Evolutionary conservation across 2,113 vertebrate species (phyloP), one percentile per base, ranked within the genome.

Genomic region (Ibidorhyncha struthersii): DNA sequence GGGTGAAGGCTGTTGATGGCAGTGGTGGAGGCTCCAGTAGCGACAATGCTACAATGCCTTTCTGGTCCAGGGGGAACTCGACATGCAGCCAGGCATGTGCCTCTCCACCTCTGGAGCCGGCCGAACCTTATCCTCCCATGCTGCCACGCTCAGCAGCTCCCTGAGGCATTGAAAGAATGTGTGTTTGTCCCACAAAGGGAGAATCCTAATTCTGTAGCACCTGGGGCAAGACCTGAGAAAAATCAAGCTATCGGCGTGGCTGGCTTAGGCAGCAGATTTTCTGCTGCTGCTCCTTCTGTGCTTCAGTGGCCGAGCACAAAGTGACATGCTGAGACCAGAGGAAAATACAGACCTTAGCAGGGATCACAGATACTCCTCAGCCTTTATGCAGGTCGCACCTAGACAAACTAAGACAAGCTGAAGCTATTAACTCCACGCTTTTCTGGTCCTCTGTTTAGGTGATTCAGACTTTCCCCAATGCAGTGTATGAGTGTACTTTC

Each of bases 11-110:
- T 52, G 3, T 8, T 19, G 15, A 21, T 8, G 49, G 82, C n/a
- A 27, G 7, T 9, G 47, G 8, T 40, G 67, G 56, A 62, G 38
- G 26, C 26, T 66, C 49, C 53, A 43, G 58, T 30, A 63, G 41
- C 0, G 0, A 25, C 29, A 9, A 6, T 16, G 30, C 50, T 59
- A 43, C 27, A n/a, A 10, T 18, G 10, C 10, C 30, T 50, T 21
- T 23, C 38, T 53, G 0, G 0, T 58, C 38, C 34, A 6, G 36
- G 17, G 9, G 34, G 4, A 53, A 4, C 27, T 30, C 0, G 0
- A 12, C 8, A 2, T 4, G 50, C 20, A 73, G 36, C 19, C 36
- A 27, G 40, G 8, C 20, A 38, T 0, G 2, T 47, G 16, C 20
- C 34, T 71, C 27, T 17, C 38, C 9, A 7, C 40, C 41, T 90